A percentile compares a stretch with the other conserved stretches of the same genome.
Evolutionary conservation across 2,888 invertebrate genomes (phyloP).

Genomic region (Leptinotarsa juncta): DNA sequence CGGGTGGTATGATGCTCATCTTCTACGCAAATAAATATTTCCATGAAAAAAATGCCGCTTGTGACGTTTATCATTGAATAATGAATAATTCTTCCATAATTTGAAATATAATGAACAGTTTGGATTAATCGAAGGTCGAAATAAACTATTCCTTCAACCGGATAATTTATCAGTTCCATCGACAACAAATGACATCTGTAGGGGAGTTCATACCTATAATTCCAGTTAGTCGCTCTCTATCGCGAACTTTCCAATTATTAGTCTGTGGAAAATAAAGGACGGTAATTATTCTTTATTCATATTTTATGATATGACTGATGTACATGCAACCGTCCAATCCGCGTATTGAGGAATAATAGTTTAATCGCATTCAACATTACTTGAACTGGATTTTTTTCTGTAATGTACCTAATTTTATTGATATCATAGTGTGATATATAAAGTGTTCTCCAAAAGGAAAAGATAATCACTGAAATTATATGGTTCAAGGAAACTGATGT

Average conservation of each 20-base stretch:
- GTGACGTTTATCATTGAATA: not conserved
- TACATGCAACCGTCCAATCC: conserved; percentile 6
- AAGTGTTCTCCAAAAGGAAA: too few relatives aligned
- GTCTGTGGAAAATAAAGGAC: conserved; percentile 3
- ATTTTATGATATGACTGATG: conserved; percentile 6
- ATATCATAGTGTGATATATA: too few relatives aligned
- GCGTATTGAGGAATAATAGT: not conserved
- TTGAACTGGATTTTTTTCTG: not conserved
- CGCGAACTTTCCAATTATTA: not conserved
- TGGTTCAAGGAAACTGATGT: too few relatives aligned
- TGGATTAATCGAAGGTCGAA: not conserved
- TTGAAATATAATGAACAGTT: not conserved
- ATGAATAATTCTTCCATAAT: not conserved
- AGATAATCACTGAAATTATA: too few relatives aligned
- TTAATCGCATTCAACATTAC: not conserved
- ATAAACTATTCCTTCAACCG: not conserved
- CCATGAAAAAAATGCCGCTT: not conserved
- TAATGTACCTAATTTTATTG: too few relatives aligned
- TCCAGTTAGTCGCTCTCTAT: not conserved
- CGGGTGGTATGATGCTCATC: not conserved
- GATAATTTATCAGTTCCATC: not conserved
- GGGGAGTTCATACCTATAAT: not conserved
- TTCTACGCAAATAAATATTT: not conserved
- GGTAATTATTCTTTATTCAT: conserved; percentile 14
- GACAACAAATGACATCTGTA: not conserved